A percentile compares a stretch with the other conserved stretches of the same genome.
These are phyloP conservation scores for Otus sunia DNA, from an alignment of 2,113 vertebrate genomes.

Conservation along the genomic window DNA sequence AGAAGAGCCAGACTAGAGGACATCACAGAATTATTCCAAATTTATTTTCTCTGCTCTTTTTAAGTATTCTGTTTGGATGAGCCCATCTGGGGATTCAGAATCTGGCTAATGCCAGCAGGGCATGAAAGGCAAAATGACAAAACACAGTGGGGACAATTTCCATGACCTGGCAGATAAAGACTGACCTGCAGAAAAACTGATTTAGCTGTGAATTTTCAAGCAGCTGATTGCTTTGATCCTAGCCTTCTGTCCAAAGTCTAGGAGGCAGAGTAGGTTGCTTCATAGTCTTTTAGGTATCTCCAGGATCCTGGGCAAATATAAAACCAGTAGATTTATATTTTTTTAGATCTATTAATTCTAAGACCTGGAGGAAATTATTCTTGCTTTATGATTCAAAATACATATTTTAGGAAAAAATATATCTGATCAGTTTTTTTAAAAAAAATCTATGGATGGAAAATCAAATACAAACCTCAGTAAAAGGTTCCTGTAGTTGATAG, in stretches of 20 bases:
- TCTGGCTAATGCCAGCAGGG: neutral
- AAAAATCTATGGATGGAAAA: neutral
- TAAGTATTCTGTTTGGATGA: neutral
- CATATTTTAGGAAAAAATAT: neutral
- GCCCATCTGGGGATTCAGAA: neutral
- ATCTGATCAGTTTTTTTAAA: neutral
- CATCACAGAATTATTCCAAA: neutral
- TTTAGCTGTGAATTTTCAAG: neutral
- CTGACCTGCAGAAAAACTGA: neutral
- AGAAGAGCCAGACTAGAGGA: neutral
- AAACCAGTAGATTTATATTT: neutral
- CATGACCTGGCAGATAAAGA: neutral
- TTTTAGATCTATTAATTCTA: neutral
- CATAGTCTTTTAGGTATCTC: neutral
- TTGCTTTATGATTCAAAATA: neutral
- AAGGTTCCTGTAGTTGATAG: neutral
- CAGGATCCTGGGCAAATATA: neutral
- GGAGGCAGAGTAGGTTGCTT: neutral
- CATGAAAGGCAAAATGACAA: neutral
- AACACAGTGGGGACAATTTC: neutral
- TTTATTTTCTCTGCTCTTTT: neutral
- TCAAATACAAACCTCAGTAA: neutral
- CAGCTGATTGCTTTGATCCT: neutral
- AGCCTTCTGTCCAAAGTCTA: neutral
- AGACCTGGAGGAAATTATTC: neutral